Percentiles rank a stretch among this genome's conserved stretches.
Evolutionary conservation across 2,113 vertebrate species (phyloP).

Genomic region (Pachypanchax playfairii): DNA sequence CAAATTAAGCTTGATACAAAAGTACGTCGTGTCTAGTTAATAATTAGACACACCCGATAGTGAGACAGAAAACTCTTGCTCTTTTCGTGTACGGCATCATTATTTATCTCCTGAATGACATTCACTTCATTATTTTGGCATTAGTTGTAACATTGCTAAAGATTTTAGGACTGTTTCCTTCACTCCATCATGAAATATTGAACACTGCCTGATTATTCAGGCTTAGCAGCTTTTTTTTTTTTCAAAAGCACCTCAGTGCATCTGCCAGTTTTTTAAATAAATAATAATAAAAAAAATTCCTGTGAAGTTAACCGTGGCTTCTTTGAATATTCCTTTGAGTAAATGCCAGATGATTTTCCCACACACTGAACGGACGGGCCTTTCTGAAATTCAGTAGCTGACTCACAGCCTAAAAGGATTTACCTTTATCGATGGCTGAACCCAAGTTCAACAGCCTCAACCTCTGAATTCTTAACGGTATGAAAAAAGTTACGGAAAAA

Average conservation of each 20-base stretch:
- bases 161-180: slow-evolving; percentile 50
- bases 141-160: slow-evolving; percentile 47
- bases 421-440: slow-evolving; percentile 34
- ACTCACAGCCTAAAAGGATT: slow-evolving; percentile 39
- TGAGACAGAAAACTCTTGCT: not conserved
- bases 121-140: slow-evolving; percentile 45
- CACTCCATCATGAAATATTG: slow-evolving; percentile 67
- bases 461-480: not conserved
- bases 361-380: slow-evolving; percentile 53
- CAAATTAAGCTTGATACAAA: slow-evolving; percentile 21
- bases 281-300: slow-evolving; percentile 44
- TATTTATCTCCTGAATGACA: slow-evolving; percentile 35
- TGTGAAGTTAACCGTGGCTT: slow-evolving; percentile 59
- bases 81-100: slow-evolving; percentile 9
- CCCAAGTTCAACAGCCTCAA: slow-evolving; percentile 16
- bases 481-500: not conserved
- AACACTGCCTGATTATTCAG: slow-evolving; percentile 66
- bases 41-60: slow-evolving; percentile 9
- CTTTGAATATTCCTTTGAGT: slow-evolving; percentile 59
- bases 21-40: slow-evolving; percentile 10
- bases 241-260: slow-evolving; percentile 59
- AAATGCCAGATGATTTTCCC: slow-evolving; percentile 64
- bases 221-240: slow-evolving; percentile 62
- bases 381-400: slow-evolving; percentile 41
- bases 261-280: slow-evolving; percentile 57